Conservation (phyloP, 2,888 invertebrate species). For the Campoplex nolae region DNA sequence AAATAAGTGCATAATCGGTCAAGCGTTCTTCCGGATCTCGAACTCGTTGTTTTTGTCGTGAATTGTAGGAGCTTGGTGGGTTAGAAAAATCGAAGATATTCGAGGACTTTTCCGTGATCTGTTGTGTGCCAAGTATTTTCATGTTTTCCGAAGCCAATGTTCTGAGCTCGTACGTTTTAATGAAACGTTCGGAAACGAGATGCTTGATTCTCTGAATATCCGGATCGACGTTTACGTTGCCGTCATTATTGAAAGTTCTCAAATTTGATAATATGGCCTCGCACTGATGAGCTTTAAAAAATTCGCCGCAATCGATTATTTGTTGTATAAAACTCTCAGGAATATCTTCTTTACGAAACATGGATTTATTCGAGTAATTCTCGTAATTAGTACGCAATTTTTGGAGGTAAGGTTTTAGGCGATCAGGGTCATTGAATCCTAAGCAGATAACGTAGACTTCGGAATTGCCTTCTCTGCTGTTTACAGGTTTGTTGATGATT, state of each 20-base stretch:
- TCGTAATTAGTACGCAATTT: slow-evolving; percentile 85
- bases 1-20: not conserved
- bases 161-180: slow-evolving; percentile 87
- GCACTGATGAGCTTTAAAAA: slow-evolving; percentile 89
- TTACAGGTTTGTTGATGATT: slow-evolving; percentile 93
- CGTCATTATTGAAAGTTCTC: slow-evolving; percentile 85
- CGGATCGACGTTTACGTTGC: slow-evolving; percentile 71
- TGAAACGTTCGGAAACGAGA: slow-evolving; percentile 85
- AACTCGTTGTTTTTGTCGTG: slow-evolving; percentile 85
- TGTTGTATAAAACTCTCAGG: slow-evolving; percentile 88
- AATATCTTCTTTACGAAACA: slow-evolving; percentile 88
- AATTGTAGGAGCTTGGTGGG: slow-evolving; percentile 87
- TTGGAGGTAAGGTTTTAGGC: slow-evolving; percentile 84
- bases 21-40: slow-evolving; percentile 84
- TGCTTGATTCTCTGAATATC: slow-evolving; percentile 74
- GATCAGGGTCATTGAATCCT: slow-evolving; percentile 86
- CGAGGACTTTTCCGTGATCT: not conserved
- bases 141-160: slow-evolving; percentile 84
- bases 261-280: slow-evolving; percentile 89
- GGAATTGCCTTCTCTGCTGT: slow-evolving; percentile 98
- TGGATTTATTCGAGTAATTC: slow-evolving; percentile 83
- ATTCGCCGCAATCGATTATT: slow-evolving; percentile 88
- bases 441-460: slow-evolving; percentile 95
- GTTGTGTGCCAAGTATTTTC: slow-evolving; percentile 83
- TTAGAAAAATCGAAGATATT: slow-evolving; percentile 71